Evolutionary conservation across 2,888 invertebrate species (phyloP).

Genomic region (Ectobius pallidus): DNA sequence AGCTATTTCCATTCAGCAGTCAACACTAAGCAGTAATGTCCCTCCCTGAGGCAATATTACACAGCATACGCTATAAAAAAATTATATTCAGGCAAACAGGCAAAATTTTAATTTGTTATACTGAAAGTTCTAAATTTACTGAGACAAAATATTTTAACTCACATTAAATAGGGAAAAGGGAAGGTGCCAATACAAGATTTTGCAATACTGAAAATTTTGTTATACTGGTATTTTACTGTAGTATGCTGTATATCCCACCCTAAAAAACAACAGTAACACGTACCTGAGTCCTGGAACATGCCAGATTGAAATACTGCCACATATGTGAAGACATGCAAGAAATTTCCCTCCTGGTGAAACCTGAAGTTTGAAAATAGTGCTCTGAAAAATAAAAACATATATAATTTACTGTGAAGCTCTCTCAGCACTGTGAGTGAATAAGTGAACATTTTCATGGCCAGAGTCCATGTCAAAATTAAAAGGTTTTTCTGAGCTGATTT

Average conservation of each 20-base stretch:
- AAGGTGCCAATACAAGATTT: too few species aligned
- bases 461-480: not conserved
- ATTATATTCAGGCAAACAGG: too few species aligned
- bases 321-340: slow-evolving; percentile 71
- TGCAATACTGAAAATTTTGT: too few species aligned
- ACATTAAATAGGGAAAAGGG: too few species aligned
- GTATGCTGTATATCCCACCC: not conserved
- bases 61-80: too few species aligned
- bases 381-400: slow-evolving; percentile 52
- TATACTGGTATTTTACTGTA: not conserved
- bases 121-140: too few species aligned
- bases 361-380: slow-evolving; percentile 67
- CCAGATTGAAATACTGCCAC: slow-evolving; percentile 74
- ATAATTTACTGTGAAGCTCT: not conserved
- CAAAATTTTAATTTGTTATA: too few species aligned
- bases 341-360: slow-evolving; percentile 65
- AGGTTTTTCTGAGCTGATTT: too few species aligned
- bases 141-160: too few species aligned
- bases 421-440: not conserved
- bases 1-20: too few species aligned
- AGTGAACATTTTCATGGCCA: not conserved
- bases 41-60: too few species aligned
- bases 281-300: slow-evolving; percentile 66
- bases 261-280: not conserved
- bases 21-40: too few species aligned